Evolutionary conservation across 1,140 invertebrate genomes (phyloP).

Genomic region (Ostrea edulis): DNA sequence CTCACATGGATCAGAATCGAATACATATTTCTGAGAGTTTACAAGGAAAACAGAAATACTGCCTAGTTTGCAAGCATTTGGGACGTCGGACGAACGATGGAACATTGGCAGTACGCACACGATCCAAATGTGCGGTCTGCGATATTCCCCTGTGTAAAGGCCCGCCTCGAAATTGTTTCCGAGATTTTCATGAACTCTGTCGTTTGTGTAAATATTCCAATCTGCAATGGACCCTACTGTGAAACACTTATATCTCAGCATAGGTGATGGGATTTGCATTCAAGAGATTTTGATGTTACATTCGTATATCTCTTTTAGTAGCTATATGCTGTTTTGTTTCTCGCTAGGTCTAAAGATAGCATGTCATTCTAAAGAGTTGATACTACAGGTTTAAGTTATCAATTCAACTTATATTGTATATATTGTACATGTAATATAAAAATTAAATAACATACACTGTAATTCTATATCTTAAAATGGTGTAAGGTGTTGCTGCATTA

Average conservation of each 20-base stretch:
- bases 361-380: too few relatives aligned
- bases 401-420: too few relatives aligned
- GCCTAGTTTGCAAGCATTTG: constrained; percentile 22
- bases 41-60: constrained; percentile 34
- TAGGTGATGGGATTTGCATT: background rate
- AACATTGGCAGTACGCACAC: constrained; percentile 10
- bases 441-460: too few relatives aligned
- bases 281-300: background rate
- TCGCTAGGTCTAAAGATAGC: too few relatives aligned
- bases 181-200: constrained; percentile 8
- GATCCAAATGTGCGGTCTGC: background rate
- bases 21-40: constrained; percentile 22
- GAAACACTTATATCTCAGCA: background rate
- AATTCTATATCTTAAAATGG: too few relatives aligned
- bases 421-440: too few relatives aligned
- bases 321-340: background rate
- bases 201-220: constrained; percentile 17
- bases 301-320: background rate
- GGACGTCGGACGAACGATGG: constrained; percentile 24
- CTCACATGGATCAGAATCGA: background rate
- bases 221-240: constrained; percentile 2
- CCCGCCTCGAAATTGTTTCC: constrained; percentile 32
- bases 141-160: constrained; percentile 27
- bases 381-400: too few relatives aligned
- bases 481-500: too few relatives aligned